Evolutionary conservation across 2,113 vertebrate species (phyloP).

Genomic region (Cygnus buccinator): DNA sequence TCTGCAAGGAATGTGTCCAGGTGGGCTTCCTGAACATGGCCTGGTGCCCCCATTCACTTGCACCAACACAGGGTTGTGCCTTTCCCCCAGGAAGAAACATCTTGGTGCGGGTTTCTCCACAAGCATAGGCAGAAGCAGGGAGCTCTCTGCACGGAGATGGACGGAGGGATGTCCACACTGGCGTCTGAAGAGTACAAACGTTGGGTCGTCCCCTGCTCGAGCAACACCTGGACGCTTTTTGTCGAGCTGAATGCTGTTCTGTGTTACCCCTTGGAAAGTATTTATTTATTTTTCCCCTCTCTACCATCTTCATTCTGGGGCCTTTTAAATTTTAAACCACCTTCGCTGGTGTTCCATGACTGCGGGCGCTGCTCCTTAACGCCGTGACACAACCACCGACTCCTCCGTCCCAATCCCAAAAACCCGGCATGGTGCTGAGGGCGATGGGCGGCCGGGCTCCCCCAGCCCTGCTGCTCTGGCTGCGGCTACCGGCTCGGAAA

Average conservation of each 20-base stretch:
- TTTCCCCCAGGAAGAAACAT: rapidly evolving
- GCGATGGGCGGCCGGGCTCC: too few relatives aligned
- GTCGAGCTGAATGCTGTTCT: too few relatives aligned
- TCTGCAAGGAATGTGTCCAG: rapidly evolving
- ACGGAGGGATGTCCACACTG: rapidly evolving
- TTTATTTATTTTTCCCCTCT: too few relatives aligned
- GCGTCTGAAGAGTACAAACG: rapidly evolving
- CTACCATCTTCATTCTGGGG: neutral
- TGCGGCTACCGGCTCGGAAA: too few relatives aligned
- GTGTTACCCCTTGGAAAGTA: neutral
- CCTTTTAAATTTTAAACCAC: too few relatives aligned
- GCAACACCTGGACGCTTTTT: neutral
- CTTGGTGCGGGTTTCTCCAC: rapidly evolving
- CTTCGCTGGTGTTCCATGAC: too few relatives aligned
- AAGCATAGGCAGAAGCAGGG: rapidly evolving
- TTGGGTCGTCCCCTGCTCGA: rapidly evolving
- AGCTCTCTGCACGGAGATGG: rapidly evolving
- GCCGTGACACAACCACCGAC: too few relatives aligned
- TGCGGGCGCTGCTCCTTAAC: too few relatives aligned
- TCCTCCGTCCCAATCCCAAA: too few relatives aligned
- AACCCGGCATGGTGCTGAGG: too few relatives aligned
- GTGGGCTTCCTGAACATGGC: neutral
- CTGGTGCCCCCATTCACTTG: rapidly evolving
- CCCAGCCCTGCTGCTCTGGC: too few relatives aligned
- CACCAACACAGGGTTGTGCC: rapidly evolving